Conservation (phyloP, 2,797 vertebrate genomes). For the Scyliorhinus canicula region DNA sequence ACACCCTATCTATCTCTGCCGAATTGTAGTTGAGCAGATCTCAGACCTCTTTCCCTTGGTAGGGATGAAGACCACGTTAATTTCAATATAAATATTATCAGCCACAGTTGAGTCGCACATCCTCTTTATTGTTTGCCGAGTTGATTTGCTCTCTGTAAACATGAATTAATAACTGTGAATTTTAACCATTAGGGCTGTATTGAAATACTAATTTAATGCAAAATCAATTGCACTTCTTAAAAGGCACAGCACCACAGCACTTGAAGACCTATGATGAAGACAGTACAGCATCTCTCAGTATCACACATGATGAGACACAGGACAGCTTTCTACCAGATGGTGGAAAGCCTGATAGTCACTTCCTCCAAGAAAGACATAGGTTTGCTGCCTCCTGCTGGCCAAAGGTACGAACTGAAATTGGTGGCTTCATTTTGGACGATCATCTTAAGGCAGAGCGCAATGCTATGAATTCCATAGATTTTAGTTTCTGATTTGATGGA, state of each 20-base stretch:
- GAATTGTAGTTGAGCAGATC: neutral
- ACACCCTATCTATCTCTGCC: neutral
- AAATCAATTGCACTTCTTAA: slow-evolving; percentile 5
- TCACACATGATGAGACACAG: slow-evolving; percentile 83
- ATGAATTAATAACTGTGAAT: neutral
- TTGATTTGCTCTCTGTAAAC: neutral
- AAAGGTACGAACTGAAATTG: slow-evolving; percentile 68
- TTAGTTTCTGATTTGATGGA: neutral
- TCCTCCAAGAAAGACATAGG: slow-evolving; percentile 86
- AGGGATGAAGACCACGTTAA: neutral
- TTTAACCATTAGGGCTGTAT: neutral
- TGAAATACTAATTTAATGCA: neutral
- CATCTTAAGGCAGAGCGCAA: neutral
- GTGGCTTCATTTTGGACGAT: neutral
- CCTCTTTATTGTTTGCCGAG: neutral
- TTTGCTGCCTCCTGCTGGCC: slow-evolving; percentile 94
- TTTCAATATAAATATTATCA: neutral
- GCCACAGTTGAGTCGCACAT: neutral
- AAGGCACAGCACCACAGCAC: slow-evolving; percentile 60
- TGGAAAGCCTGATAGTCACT: slow-evolving; percentile 68
- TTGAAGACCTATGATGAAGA: slow-evolving; percentile 93
- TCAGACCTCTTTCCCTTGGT: neutral
- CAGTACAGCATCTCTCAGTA: slow-evolving; percentile 86
- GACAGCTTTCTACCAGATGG: slow-evolving; percentile 83
- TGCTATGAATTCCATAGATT: too few species aligned